Base-by-base conservation (phyloP, 2,113 vertebrate genomes). In the Rhabdornis inornatus region DNA sequence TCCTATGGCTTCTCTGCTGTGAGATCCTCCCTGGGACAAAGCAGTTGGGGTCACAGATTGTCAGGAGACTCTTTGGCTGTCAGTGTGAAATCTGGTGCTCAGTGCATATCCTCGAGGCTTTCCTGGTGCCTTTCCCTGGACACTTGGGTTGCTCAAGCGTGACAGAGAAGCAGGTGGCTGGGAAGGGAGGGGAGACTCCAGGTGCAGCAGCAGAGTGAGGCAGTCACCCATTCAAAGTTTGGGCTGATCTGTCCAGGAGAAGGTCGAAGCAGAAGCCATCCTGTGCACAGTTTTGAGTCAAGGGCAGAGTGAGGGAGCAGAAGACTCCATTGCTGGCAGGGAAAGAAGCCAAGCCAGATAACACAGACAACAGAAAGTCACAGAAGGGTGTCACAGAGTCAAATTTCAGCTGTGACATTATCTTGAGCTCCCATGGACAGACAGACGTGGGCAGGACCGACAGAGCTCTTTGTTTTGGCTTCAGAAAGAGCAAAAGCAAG, bases 51-150 rank as follows among this genome's bases (percentile, higher is more conserved):
- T 74, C 71, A 77, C 94, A 88, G 95, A 94, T 71, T 92, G 93
- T 92, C 95, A 68, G 82, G 70, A 92, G 78, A 49, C 82, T 94
- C 94, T 97, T 97, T 95, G 96, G 96, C 94, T 30, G 59, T 80
- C 90, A 49, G 90, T 57, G 55, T 0, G 1, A 56, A 81, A 52
- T 72, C 18, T 0, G 1, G 65, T 3, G 15, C 63, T 2, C 0
- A 20, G 59, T 27, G 19, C 63, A 19, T 25, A 20, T 55, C 91
- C 89, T 95, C 21, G 77, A 83, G 95, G 90, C 78, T 72, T 9
- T 21, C 22, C 70, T 3, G 64, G 57, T 47, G 87, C 91, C 91
- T 76, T 31, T 70, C 81, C 63, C 57, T 7, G 81, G 50, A 72
- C 71, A 63, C 0, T 1, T 0, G 37, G 55, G 18, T 9, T 23